These are phyloP conservation scores for Tethya wilhelma DNA, from an alignment of 37 sponge, comb jelly and placozoan species.

Conservation along the genomic window DNA sequence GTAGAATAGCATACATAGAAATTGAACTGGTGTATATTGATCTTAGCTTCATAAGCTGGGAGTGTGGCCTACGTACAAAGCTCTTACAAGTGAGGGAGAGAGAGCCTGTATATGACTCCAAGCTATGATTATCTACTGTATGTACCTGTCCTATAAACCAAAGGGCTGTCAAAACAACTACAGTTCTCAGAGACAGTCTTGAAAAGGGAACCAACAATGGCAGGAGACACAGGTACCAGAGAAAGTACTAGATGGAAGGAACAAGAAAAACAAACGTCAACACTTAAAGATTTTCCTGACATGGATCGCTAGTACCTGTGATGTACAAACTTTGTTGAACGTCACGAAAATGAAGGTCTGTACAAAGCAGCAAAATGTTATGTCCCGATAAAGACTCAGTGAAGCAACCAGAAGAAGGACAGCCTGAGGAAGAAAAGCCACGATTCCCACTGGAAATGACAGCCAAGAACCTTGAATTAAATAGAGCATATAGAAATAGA, in stretches of 20 bases:
- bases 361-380: slow-evolving; percentile 83
- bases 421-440: slow-evolving; percentile 91
- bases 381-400: slow-evolving; percentile 51
- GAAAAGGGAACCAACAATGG: slow-evolving; percentile 80
- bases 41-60: too few relatives aligned
- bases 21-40: too few relatives aligned
- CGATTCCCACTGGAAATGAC: slow-evolving; percentile 46
- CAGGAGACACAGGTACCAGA: slow-evolving; percentile 96
- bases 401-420: slow-evolving; percentile 63
- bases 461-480: slow-evolving; percentile 66
- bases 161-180: slow-evolving; percentile 28
- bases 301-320: slow-evolving; percentile 93
- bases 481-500: slow-evolving; percentile 96
- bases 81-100: too few relatives aligned
- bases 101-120: too few relatives aligned
- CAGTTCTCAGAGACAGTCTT: slow-evolving; percentile 38
- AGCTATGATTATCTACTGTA: background rate
- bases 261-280: too few relatives aligned
- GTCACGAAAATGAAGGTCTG: slow-evolving; percentile 95
- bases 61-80: too few relatives aligned
- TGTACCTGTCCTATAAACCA: slow-evolving; percentile 93
- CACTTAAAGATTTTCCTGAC: too few relatives aligned
- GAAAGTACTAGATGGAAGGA: slow-evolving; percentile 84
- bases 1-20: too few relatives aligned
- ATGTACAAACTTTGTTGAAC: slow-evolving; percentile 99